Evolutionary conservation across 2,888 invertebrate genomes (phyloP), one percentile per base, ranked within the genome.

Genomic region (Dicycla oo): DNA sequence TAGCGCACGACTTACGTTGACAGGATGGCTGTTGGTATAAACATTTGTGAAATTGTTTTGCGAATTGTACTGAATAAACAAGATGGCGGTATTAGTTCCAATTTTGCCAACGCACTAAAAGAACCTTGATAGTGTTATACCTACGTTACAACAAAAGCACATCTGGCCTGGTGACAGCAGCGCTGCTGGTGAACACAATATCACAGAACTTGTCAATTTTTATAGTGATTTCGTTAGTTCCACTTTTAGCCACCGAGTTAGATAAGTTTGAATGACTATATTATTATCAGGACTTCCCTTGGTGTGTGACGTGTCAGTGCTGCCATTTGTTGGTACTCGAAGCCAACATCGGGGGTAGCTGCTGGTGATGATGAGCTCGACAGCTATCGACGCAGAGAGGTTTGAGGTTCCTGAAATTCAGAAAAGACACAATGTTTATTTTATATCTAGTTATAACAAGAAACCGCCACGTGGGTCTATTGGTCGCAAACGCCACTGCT

Each of bases 381-480:
- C 26, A 38, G 34, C 20, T 26, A 58, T 40, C 20, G 4, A 40
- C 20, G 7, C 15, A 23, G 23, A 11, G 26, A 63, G 1, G 40
- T 40, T 3, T 26, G 34, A 58, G 11, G 15, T 30, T 63, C n/a
- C 65, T 65, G 65, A 62, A 65, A 65, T 65, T n/a, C 18, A 60
- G 23, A 40, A 60, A 26, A 43, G 3, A 40, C 18, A 13, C 7
- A 38, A 30, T 40, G 10, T 23, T 60, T 3, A 60, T 60, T 13
- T 34, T 3, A 34, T 34, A 34, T 34, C 34, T 3, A 34, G 4
- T 34, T 34, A 34, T 34, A 34, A 34, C 34, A 30, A 30, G 30
- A 30, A 30, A 30, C 30, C 4, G 30, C 30, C 30, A 3, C 15
- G 15, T 53, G 18, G 8, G 53, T 53, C 15, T 18, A 53, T 15